Percentiles rank a stretch among this genome's conserved stretches.
Evolutionary conservation across 2,888 invertebrate genomes (phyloP).

Genomic region (Limenitis arthemis): DNA sequence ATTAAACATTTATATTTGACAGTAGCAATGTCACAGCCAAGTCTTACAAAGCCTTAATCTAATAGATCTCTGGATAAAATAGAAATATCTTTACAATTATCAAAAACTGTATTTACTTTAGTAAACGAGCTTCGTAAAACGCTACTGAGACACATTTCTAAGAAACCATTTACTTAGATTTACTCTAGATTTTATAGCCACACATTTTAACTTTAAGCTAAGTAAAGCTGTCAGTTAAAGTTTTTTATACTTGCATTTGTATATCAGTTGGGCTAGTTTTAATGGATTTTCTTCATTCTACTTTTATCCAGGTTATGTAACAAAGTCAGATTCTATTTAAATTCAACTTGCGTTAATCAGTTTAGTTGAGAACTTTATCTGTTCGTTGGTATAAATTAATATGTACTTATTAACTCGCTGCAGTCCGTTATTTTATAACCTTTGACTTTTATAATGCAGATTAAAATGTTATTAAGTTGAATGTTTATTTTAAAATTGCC

Average conservation of each 20-base stretch:
- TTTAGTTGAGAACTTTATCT: slow-evolving; percentile 27
- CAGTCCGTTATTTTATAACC: neutral
- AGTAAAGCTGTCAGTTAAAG: slow-evolving; percentile 11
- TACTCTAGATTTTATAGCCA: too few relatives aligned
- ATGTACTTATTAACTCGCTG: neutral
- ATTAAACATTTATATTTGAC: too few relatives aligned
- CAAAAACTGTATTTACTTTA: too few relatives aligned
- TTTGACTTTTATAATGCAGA: neutral
- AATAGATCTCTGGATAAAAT: too few relatives aligned
- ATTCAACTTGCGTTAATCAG: slow-evolving; percentile 35
- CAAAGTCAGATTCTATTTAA: slow-evolving; percentile 30
- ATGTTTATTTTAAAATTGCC: neutral
- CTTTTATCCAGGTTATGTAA: slow-evolving; percentile 32
- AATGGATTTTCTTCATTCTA: slow-evolving; percentile 36
- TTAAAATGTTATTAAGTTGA: neutral
- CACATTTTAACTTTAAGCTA: neutral
- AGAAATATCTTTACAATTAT: too few relatives aligned
- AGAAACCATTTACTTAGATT: too few relatives aligned
- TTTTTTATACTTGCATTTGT: slow-evolving; percentile 21
- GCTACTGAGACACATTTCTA: too few relatives aligned
- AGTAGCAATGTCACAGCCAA: too few relatives aligned
- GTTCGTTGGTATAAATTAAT: slow-evolving; percentile 14
- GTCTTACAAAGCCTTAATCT: too few relatives aligned
- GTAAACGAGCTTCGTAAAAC: too few relatives aligned
- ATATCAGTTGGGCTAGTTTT: slow-evolving; percentile 27